These are phyloP conservation scores for Diplodus sargus DNA, from an alignment of 2,797 vertebrate species.

Conservation along the genomic window DNA sequence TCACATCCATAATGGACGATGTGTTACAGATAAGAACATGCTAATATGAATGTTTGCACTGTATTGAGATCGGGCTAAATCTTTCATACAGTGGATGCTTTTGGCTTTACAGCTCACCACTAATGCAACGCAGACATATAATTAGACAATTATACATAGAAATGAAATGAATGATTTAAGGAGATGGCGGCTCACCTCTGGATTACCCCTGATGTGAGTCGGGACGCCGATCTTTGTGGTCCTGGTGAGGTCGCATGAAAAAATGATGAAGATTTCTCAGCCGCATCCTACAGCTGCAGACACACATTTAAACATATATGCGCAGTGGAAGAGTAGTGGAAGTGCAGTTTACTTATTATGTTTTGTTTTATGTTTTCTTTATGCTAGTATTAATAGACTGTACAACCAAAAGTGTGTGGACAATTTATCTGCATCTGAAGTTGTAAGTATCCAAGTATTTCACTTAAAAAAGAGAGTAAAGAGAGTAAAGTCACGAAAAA, in stretches of 20 bases:
- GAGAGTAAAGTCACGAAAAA: too few species aligned
- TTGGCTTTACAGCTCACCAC: conserved; percentile 24
- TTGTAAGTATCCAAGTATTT: too few species aligned
- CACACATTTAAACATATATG: background rate
- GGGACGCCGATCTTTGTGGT: conserved; percentile 23
- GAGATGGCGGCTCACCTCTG: conserved; percentile 66
- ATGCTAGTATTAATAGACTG: background rate
- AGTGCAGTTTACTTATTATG: background rate
- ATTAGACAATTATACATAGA: conserved; percentile 66
- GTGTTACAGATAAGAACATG: conserved; percentile 59
- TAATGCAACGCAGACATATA: conserved; percentile 50
- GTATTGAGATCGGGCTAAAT: conserved; percentile 44
- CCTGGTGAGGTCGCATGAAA: conserved; percentile 29
- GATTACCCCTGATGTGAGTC: conserved; percentile 57
- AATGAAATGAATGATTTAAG: conserved; percentile 72
- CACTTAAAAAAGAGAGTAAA: too few species aligned
- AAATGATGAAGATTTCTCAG: background rate
- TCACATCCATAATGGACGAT: conserved; percentile 59
- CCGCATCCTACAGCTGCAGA: background rate
- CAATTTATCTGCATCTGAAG: background rate
- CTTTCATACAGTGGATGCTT: conserved; percentile 51
- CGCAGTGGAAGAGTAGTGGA: too few species aligned
- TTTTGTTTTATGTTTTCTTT: background rate
- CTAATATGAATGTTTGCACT: conserved; percentile 38
- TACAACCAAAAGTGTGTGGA: background rate